Evolutionary conservation across 2,797 vertebrate genomes (phyloP), one percentile per base, ranked within the genome.

Genomic region (Lophius americanus): DNA sequence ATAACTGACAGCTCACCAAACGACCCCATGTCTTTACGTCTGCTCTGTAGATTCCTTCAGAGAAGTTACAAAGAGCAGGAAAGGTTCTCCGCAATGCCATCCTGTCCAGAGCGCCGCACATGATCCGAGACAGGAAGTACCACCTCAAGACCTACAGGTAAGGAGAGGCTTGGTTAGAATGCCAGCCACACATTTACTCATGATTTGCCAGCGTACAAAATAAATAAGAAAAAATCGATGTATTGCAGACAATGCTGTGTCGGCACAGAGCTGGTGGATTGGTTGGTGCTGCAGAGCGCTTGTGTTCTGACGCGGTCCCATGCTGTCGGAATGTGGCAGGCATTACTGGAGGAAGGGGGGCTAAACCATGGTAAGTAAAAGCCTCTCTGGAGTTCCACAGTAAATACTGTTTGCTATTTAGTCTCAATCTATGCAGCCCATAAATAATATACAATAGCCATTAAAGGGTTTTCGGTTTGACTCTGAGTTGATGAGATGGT

Each of bases 111-210:
- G 96, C 97, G 10, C 97, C 97, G 72, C 97, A 99, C 92, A 99
- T 99, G 98, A 99, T 99, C 83, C 94, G 98, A 87, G 98, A 99
- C 87, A 94, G 98, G 80, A 99, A 99, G 86, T 99, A 99, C 75
- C 98, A 99, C 90, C 92, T 99, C 51, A 99, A 99, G 88, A 99
- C 98, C 2, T 99, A 99, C 93, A 96, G 96, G 98, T 98, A 79
- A 51, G 73, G 50, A 9, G 5, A 8, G 44, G 43, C 36, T 48
- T 58, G 11, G 58, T 1, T 49, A 9, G n/a, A 44, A 2, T 36
- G 49, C 2, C 10, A 43, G 9, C 47, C 56, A 13, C 50, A 33
- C 6, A n/a, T 47, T 47, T 47, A 47, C 46, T 3, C 5, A 14
- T 2, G 14, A 5, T 23, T 54, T 52, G n/a, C 2, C 14, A 10